These are phyloP conservation scores for Oryzias sinensis DNA, from an alignment of 2,797 vertebrate genomes.

Conservation along the genomic window DNA sequence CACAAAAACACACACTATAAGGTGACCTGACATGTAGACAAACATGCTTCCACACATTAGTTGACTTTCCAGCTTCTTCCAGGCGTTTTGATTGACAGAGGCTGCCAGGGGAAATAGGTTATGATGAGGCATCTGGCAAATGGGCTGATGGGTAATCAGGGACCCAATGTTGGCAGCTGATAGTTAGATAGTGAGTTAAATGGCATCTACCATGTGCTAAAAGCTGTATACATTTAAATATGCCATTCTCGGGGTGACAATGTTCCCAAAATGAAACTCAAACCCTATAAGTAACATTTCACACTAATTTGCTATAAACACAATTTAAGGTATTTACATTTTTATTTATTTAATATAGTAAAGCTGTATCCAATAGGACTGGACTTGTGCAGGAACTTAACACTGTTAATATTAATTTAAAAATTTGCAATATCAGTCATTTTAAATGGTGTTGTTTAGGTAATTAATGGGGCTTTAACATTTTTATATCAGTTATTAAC, in stretches of 20 bases:
- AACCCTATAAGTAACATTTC: slow-evolving; percentile 31
- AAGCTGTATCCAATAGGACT: no score
- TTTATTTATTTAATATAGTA: no score
- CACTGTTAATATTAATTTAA: no score
- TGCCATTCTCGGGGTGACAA: slow-evolving; percentile 41
- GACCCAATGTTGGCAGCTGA: slow-evolving; percentile 61
- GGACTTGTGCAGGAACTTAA: no score
- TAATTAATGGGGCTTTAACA: no score
- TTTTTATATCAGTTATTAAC: no score
- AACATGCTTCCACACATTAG: slow-evolving; percentile 62
- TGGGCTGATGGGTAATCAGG: slow-evolving; percentile 77
- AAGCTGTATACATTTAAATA: slow-evolving; percentile 48
- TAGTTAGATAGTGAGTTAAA: slow-evolving; percentile 68
- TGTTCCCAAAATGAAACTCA: slow-evolving; percentile 39
- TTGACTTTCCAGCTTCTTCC: slow-evolving; percentile 62
- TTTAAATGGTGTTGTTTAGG: no score
- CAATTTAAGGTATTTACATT: background rate
- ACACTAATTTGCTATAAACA: slow-evolving; percentile 6
- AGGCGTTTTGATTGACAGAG: slow-evolving; percentile 69
- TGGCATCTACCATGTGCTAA: slow-evolving; percentile 53
- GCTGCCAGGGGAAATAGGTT: slow-evolving; percentile 70
- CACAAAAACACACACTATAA: slow-evolving; percentile 5
- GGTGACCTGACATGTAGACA: slow-evolving; percentile 13
- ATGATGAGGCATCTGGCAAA: slow-evolving; percentile 79
- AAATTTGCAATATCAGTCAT: no score